Evolutionary conservation across 2,888 invertebrate genomes (phyloP), one percentile per base, ranked within the genome.

Genomic region (Tiphia femorata): DNA sequence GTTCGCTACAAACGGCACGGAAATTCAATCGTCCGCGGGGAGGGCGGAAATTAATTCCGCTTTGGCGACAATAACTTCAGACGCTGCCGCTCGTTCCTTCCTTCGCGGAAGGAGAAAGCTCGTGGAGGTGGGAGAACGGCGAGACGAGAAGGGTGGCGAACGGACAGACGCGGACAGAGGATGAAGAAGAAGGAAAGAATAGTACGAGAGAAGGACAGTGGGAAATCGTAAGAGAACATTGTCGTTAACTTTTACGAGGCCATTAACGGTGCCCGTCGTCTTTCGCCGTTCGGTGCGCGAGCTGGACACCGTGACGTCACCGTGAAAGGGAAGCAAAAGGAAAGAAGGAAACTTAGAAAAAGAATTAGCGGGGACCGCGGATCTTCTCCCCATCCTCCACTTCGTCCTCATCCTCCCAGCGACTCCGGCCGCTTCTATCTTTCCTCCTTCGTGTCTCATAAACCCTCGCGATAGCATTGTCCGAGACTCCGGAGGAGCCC

Each of bases 241-340:
- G 81, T 82, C 82, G 81, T 83, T 81, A 82, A 82, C 80, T 82
- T 83, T 82, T 82, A 83, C 77, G 83, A 81, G 66, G 78, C 74
- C 77, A 79, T 83, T 82, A 83, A 82, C 80, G n/a, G 81, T 78
- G 73, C 72, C 61, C 76, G 76, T n/a, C n/a, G n/a, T 78, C 79
- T 80, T 80, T 79, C 79, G 79, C 72, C 72, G 72, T 76, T 75
- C 67, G 69, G 64, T 64, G 66, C 63, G 50, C 54, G 57, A 68
- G 67, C 79, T 80, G 81, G 79, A 79, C 81, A 56, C 61, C 63
- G 66, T 80, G 81, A 81, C 81, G 79, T 80, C 80, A 80, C 48
- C 61, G 58, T 57, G 61, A 68, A 72, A 70, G 53, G 64, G 58
- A 56, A 59, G 48, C 58, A 57, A 59, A 67, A 49, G 44, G 42